phyloP scores from a whole-genome alignment of 2,888 invertebrate genomes.

The Tiliacea aurago region DNA sequence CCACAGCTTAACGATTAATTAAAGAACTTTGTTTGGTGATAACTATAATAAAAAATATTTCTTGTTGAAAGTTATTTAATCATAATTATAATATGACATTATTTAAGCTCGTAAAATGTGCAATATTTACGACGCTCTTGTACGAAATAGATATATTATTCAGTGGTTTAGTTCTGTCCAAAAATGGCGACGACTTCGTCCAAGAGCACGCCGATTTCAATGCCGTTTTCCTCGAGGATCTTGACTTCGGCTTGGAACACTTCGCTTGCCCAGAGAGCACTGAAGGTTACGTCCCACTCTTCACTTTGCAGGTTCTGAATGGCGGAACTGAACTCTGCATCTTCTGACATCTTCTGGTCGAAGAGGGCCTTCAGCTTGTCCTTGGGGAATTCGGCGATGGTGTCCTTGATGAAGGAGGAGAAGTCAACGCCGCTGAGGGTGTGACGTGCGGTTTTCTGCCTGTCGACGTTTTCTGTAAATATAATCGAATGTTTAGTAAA shows the following conservation, averaged over 20 bases:
- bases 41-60: slow-evolving; percentile 10
- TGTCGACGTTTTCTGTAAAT: slow-evolving; percentile 54
- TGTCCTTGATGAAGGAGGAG: slow-evolving; percentile 74
- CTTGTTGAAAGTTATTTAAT: slow-evolving; percentile 15
- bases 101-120: background rate
- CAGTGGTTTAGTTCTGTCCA: slow-evolving; percentile 72
- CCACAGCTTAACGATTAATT: slow-evolving; percentile 11
- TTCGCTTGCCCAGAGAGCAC: slow-evolving; percentile 77
- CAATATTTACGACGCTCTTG: slow-evolving; percentile 1
- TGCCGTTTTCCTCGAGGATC: slow-evolving; percentile 75
- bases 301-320: slow-evolving; percentile 79
- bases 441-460: slow-evolving; percentile 63
- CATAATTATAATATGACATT: slow-evolving; percentile 17
- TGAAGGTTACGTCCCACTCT: slow-evolving; percentile 76
- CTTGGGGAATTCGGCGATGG: slow-evolving; percentile 75
- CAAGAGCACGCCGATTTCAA: slow-evolving; percentile 71
- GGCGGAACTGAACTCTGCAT: slow-evolving; percentile 78
- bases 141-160: slow-evolving; percentile 10
- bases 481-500: background rate
- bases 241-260: slow-evolving; percentile 77
- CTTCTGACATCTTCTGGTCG: slow-evolving; percentile 79
- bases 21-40: slow-evolving; percentile 14
- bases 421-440: slow-evolving; percentile 73
- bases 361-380: slow-evolving; percentile 79
- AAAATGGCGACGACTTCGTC: slow-evolving; percentile 78